Evolutionary conservation across 2,888 invertebrate genomes (phyloP).

Genomic region (Drosophila phalerata): DNA sequence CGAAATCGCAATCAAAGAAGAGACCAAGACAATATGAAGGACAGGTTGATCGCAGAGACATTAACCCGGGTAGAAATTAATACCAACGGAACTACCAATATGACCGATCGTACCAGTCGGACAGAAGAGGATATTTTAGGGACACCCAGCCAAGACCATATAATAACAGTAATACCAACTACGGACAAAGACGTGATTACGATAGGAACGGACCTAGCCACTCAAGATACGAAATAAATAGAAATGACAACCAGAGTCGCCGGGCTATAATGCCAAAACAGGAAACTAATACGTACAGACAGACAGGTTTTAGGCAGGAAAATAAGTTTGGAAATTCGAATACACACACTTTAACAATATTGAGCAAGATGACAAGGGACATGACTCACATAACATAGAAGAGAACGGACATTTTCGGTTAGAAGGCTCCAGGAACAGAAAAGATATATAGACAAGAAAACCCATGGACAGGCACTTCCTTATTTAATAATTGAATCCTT

Average conservation of each 20-base stretch:
- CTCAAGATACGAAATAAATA: background rate
- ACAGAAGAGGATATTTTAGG: background rate
- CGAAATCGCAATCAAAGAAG: background rate
- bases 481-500: no score
- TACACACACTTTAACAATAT: no score
- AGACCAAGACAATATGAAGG: background rate
- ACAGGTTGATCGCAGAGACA: background rate
- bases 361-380: no score
- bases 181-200: background rate
- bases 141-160: background rate
- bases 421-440: no score
- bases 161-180: background rate
- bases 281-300: background rate
- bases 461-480: no score
- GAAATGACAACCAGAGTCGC: background rate
- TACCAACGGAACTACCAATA: background rate
- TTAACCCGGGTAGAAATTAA: background rate
- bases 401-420: no score
- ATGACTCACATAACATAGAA: no score
- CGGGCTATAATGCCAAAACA: background rate
- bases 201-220: background rate
- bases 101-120: no score
- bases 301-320: background rate
- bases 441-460: no score
- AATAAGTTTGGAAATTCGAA: no score